A percentile compares a stretch with the other conserved stretches of the same genome.
These are phyloP conservation scores for Xenus cinereus DNA, from an alignment of 2,113 vertebrate genomes.

Conservation along the genomic window DNA sequence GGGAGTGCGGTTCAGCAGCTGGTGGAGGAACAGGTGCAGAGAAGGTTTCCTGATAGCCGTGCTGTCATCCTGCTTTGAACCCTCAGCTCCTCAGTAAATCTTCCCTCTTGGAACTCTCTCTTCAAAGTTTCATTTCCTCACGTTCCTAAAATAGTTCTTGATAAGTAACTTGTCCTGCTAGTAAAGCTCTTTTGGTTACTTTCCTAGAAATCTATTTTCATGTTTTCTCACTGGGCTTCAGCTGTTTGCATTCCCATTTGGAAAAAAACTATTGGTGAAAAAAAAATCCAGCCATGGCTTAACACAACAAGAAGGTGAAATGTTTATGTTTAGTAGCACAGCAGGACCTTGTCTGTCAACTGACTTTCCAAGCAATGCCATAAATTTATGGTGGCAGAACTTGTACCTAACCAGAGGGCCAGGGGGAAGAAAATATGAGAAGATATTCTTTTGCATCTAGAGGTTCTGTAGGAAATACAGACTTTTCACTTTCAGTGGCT, in stretches of 20 bases:
- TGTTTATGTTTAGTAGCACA: not conserved
- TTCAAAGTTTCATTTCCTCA: conserved; percentile 54
- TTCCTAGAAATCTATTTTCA: conserved; percentile 61
- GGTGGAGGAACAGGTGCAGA: conserved; percentile 60
- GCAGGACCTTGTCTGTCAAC: conserved; percentile 35
- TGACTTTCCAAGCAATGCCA: not conserved
- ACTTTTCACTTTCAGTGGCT: not conserved
- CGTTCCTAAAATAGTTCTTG: conserved; percentile 43
- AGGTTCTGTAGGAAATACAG: not conserved
- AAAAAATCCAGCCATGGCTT: not conserved
- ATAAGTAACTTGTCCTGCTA: conserved; percentile 41
- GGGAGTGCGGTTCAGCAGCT: conserved; percentile 17
- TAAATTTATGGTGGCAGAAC: not conserved
- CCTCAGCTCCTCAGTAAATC: conserved; percentile 52
- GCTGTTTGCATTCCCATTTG: conserved; percentile 14
- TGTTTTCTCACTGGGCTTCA: conserved; percentile 40
- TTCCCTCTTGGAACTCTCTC: conserved; percentile 43
- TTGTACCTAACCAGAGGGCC: not conserved
- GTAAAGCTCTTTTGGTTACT: conserved; percentile 32
- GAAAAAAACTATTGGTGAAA: not conserved
- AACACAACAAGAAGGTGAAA: not conserved
- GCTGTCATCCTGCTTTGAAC: conserved; percentile 59
- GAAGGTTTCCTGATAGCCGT: conserved; percentile 13
- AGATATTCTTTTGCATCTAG: not conserved
- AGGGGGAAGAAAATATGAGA: not conserved